Evolutionary conservation across 2,113 vertebrate genomes (phyloP).

Genomic region (Rattus rattus): DNA sequence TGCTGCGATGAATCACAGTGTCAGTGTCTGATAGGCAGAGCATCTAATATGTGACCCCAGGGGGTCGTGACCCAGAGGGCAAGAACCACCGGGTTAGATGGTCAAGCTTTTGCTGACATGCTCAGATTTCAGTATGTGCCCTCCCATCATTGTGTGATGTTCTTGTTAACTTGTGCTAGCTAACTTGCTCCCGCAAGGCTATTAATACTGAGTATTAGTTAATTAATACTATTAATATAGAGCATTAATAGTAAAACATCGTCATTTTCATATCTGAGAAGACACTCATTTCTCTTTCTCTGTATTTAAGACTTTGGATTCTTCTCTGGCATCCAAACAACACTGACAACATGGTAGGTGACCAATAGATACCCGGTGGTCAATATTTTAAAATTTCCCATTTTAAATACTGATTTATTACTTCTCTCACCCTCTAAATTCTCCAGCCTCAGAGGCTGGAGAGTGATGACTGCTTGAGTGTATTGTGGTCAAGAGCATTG

Average conservation of each 20-base stretch:
- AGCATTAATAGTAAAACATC: background rate
- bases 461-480: background rate
- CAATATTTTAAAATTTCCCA: constrained; percentile 17
- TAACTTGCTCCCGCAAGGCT: background rate
- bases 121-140: background rate
- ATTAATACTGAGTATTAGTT: background rate
- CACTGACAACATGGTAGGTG: background rate
- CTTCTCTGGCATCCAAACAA: background rate
- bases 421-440: background rate
- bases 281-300: background rate
- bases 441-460: background rate
- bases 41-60: background rate
- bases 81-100: background rate
- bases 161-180: background rate
- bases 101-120: background rate
- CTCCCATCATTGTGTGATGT: background rate
- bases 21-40: background rate
- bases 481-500: background rate
- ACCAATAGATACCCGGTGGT: background rate
- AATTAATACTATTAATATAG: background rate
- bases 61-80: background rate
- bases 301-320: background rate
- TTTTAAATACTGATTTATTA: background rate
- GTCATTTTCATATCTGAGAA: background rate
- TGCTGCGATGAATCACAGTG: background rate